These are phyloP conservation scores for Oscheius sp. DNA, from an alignment of 2,888 invertebrate genomes.

Conservation along the genomic window DNA sequence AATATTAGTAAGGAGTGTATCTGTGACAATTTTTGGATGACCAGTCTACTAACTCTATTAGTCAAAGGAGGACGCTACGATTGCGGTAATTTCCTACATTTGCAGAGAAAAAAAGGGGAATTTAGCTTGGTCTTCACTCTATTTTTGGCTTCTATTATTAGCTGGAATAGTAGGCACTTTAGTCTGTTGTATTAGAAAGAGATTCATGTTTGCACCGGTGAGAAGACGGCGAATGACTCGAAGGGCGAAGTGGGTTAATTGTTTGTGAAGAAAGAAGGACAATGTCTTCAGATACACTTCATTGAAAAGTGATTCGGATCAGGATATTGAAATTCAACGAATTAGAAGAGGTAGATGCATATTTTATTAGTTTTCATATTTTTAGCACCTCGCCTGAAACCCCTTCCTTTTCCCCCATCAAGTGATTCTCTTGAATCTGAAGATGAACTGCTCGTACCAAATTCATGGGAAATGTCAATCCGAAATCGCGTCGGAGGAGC, in stretches of 20 bases:
- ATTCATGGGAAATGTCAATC: constrained; percentile 24
- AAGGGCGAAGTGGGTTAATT: constrained; percentile 17
- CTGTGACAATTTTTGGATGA: constrained; percentile 52
- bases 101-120: not conserved
- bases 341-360: not conserved
- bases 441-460: constrained; percentile 16
- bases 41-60: constrained; percentile 35
- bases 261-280: not conserved
- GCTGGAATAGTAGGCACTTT: not conserved
- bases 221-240: constrained; percentile 26
- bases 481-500: not conserved
- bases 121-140: constrained; percentile 38
- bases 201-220: constrained; percentile 9
- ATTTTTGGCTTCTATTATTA: constrained; percentile 35
- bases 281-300: constrained; percentile 21
- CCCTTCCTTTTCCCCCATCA: constrained; percentile 36
- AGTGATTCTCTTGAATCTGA: constrained; percentile 37
- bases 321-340: constrained; percentile 9
- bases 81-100: constrained; percentile 15
- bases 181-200: constrained; percentile 10
- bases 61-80: constrained; percentile 27
- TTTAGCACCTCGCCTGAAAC: constrained; percentile 32
- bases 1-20: constrained; percentile 47
- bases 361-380: not conserved
- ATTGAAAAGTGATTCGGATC: constrained; percentile 30